phyloP scores from a whole-genome alignment of 2,888 invertebrate species.

The Agrochola lota region DNA sequence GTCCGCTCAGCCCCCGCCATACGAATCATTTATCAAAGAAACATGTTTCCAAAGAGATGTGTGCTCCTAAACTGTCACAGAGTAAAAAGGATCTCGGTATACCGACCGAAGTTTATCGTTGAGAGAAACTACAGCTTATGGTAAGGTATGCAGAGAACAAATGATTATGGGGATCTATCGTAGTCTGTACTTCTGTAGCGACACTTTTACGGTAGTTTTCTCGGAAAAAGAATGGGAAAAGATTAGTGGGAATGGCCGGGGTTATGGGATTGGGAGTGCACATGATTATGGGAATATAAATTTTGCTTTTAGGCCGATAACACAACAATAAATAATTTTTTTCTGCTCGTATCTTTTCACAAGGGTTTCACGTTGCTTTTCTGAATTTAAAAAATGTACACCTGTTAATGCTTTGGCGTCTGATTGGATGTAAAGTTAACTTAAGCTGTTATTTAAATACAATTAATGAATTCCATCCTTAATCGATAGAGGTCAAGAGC shows the following conservation, averaged over 20 bases:
- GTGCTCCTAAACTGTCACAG: conserved; percentile 60
- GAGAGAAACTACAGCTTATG: conserved; percentile 57
- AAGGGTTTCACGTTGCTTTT: no score
- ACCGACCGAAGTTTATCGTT: conserved; percentile 59
- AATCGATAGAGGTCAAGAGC: not conserved
- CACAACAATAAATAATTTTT: not conserved
- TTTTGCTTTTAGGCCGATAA: conserved; percentile 3
- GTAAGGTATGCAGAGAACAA: conserved; percentile 58
- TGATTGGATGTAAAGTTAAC: not conserved
- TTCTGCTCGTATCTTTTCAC: not conserved
- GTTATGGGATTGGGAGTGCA: conserved; percentile 27
- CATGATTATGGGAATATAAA: conserved; percentile 10
- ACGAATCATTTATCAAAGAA: conserved; percentile 67
- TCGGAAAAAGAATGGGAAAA: conserved; percentile 44
- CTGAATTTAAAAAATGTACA: not conserved
- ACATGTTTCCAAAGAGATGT: conserved; percentile 61
- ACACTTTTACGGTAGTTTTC: conserved; percentile 40
- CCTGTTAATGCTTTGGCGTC: not conserved
- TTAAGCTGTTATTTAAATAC: not conserved
- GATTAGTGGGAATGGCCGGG: conserved; percentile 36
- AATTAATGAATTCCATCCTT: not conserved
- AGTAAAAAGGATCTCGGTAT: conserved; percentile 62
- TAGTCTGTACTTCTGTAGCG: conserved; percentile 13
- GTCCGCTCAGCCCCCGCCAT: conserved; percentile 42
- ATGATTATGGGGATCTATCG: conserved; percentile 58